A percentile compares a stretch with the other conserved stretches of the same genome.
These are phyloP conservation scores for Chloroclysta siterata DNA, from an alignment of 2,888 invertebrate species.

Conservation along the genomic window DNA sequence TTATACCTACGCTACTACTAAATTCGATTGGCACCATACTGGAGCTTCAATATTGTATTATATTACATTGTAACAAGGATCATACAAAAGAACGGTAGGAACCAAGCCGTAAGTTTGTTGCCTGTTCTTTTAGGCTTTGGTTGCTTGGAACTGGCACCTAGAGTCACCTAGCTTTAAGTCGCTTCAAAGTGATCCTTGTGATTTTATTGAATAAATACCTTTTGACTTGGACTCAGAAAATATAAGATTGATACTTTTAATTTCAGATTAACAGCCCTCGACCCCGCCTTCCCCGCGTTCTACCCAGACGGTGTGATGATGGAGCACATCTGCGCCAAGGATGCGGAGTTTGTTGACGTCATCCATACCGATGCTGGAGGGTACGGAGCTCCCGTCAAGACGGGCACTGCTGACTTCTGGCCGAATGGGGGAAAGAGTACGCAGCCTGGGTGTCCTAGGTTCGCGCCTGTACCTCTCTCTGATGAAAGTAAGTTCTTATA, in stretches of 20 bases:
- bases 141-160: too few species aligned
- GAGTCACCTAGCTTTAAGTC: too few species aligned
- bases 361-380: constrained; percentile 89
- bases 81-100: too few species aligned
- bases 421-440: constrained; percentile 85
- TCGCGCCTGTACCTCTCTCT: constrained; percentile 78
- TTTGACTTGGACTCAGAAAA: background rate
- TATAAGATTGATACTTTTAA: constrained; percentile 16
- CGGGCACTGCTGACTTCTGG: constrained; percentile 87
- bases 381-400: constrained; percentile 84
- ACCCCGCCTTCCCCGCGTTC: constrained; percentile 86
- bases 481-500: constrained; percentile 71
- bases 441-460: constrained; percentile 86
- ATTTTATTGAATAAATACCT: too few species aligned
- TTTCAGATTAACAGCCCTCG: constrained; percentile 84
- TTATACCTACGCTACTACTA: too few species aligned
- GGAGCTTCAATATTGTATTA: too few species aligned
- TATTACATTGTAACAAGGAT: too few species aligned
- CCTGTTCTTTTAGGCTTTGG: too few species aligned
- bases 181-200: too few species aligned
- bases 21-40: too few species aligned
- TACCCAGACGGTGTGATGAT: constrained; percentile 80
- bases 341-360: constrained; percentile 87
- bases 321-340: constrained; percentile 79
- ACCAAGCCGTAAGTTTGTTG: too few species aligned